These are phyloP conservation scores for Paramormyrops hopkinsi DNA, from an alignment of 2,797 vertebrate genomes.

Conservation along the genomic window DNA sequence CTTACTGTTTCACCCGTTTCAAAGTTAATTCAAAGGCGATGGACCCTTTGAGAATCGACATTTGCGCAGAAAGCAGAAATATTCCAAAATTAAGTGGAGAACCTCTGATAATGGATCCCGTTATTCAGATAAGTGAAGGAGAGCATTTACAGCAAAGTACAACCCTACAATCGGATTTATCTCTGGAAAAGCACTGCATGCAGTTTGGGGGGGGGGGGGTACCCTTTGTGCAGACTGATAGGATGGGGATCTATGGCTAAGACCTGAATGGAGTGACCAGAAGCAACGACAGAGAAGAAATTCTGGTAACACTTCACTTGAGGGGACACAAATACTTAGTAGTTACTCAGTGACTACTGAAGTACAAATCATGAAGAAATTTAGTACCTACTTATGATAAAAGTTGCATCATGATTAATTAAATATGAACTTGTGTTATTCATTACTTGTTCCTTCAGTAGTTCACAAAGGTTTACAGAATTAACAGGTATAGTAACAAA, in stretches of 20 bases:
- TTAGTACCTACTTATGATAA: not conserved
- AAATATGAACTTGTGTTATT: not conserved
- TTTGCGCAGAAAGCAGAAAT: not conserved
- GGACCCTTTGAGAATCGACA: not conserved
- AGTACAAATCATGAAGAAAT: not conserved
- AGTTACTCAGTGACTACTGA: not conserved
- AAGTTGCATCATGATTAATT: not conserved
- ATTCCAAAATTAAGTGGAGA: not conserved
- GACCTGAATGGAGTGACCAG: not conserved
- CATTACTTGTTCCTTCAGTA: not conserved
- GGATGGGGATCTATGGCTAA: not conserved
- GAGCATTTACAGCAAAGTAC: not conserved
- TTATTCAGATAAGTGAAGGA: not conserved
- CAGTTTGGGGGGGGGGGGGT: not conserved
- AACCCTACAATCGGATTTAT: not conserved
- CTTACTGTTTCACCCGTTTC: not conserved
- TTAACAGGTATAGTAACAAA: not conserved
- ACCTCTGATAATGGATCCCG: not conserved
- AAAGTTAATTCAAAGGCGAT: not conserved
- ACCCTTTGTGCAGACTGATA: not conserved
- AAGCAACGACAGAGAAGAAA: not conserved
- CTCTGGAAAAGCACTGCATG: not conserved
- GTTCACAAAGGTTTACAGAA: not conserved
- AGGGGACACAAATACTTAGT: not conserved
- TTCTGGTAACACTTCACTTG: not conserved